A percentile compares a stretch with the other conserved stretches of the same genome.
Evolutionary conservation across 1,140 invertebrate genomes (phyloP).

Genomic region (Aphelinus atriplicis): DNA sequence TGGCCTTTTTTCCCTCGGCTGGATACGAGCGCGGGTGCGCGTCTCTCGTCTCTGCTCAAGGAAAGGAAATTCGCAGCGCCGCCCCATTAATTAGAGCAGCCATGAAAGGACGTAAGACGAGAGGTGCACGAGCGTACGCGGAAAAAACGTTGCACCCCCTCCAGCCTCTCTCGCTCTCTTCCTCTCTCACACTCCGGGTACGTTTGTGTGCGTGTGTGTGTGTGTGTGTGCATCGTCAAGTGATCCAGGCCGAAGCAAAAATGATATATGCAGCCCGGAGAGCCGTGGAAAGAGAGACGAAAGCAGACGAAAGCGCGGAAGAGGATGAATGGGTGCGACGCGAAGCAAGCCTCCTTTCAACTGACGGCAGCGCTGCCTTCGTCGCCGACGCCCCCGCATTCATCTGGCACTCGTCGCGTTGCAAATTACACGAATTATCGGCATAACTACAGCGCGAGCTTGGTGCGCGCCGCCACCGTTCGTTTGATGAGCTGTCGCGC

Average conservation of each 20-base stretch:
- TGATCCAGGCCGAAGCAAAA: background rate
- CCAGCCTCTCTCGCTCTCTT: background rate
- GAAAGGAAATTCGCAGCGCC: background rate
- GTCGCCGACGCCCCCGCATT: background rate
- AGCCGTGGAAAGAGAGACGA: background rate
- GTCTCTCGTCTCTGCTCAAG: background rate
- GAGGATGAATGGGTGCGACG: background rate
- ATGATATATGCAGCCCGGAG: too few relatives aligned
- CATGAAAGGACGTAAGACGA: conserved; percentile 15
- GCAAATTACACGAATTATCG: conserved; percentile 45
- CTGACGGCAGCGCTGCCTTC: background rate
- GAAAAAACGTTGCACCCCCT: background rate
- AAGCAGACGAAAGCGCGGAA: background rate
- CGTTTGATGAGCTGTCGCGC: too few relatives aligned
- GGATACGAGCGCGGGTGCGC: background rate
- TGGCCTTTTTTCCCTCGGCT: background rate
- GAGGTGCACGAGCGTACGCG: background rate
- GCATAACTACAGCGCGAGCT: conserved; percentile 12
- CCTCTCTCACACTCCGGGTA: background rate
- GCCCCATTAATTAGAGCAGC: conserved; percentile 22
- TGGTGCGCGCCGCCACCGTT: background rate
- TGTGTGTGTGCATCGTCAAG: background rate
- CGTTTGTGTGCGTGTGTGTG: background rate
- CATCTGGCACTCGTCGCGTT: conserved; percentile 22
- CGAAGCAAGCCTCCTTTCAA: conserved; percentile 38